Base-by-base conservation (phyloP, 2,797 vertebrate genomes). In the Paguma larvata region DNA sequence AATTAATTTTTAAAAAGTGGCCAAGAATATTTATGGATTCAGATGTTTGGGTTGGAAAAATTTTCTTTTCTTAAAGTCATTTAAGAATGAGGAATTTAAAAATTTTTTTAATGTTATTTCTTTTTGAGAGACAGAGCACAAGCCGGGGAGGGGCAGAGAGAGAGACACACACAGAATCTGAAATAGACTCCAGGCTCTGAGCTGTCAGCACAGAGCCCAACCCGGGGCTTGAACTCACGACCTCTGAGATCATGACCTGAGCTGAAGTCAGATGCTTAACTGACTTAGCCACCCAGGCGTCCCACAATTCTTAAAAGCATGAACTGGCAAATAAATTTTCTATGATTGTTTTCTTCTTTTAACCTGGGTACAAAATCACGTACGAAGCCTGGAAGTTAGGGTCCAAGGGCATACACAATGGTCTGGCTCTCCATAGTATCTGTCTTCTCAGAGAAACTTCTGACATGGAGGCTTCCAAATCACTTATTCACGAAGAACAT, bases 31-130 rank as follows among this genome's bases (percentile, higher is more conserved):
- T 44, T 56, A 85, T 51, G 23, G 21, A 78, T 65, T 85, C 44
- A 77, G 7, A 97, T 82, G 48, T 72, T 91, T 27, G 85, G 6
- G 46, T 46, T 25, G 1, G 30, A 44, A 59, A n/a, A 15, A 34
- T 8, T 1, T 2, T 90, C 16, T 77, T 92, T 90, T 25, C 51
- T 91, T 73, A 14, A 14, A 94, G 38, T 32, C 13, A 72, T 10
- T 68, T 78, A 94, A 92, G 41, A 91, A 93, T 68, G 21, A 94
- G 32, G 11, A 91, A 86, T 38, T 38, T 38, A 38, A 38, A 38
- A 38, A 38, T 38, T 38, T 38, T 38, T 38, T 38, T 38, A 38
- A 38, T 38, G 38, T 38, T 38, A 38, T 38, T 38, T 38, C 38
- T 38, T 38, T 38, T 38, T 38, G 38, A 38, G 38, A 38, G 38